Evolutionary conservation across 1,140 invertebrate species (phyloP).

Genomic region (Luehdorfia chinensis): DNA sequence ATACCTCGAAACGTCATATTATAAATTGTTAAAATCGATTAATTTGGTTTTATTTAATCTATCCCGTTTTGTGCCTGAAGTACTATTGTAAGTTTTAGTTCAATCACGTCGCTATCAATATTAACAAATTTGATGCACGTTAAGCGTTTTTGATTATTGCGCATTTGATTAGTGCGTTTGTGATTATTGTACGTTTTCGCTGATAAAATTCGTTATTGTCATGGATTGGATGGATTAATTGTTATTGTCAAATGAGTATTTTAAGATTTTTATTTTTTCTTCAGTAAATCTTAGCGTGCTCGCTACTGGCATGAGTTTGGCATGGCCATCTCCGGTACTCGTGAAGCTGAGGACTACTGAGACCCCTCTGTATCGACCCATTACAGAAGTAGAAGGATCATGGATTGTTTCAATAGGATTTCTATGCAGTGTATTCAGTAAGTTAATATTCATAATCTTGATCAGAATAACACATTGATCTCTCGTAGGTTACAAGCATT

Average conservation of each 20-base stretch:
- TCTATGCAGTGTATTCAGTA: not conserved
- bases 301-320: conserved; percentile 24
- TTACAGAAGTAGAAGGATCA: conserved; percentile 33
- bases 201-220: not conserved
- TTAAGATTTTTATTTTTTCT: not conserved
- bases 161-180: not conserved
- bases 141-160: too few species aligned
- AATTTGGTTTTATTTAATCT: too few species aligned
- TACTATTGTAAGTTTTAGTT: too few species aligned
- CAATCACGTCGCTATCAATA: too few species aligned
- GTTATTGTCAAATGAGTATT: too few species aligned
- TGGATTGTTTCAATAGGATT: conserved; percentile 25
- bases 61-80: too few species aligned
- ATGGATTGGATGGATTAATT: too few species aligned
- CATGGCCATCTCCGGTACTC: conserved; percentile 37
- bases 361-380: conserved; percentile 16
- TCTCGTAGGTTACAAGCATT: too few species aligned
- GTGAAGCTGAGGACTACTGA: conserved; percentile 30
- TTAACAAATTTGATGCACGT: too few species aligned
- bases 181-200: not conserved
- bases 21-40: too few species aligned
- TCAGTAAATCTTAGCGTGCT: conserved; percentile 32
- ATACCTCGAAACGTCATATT: too few species aligned
- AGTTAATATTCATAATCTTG: conserved; percentile 1
- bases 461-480: too few species aligned